Evolutionary conservation across 2,888 invertebrate genomes (phyloP).

Genomic region (Drosophila borealis): DNA sequence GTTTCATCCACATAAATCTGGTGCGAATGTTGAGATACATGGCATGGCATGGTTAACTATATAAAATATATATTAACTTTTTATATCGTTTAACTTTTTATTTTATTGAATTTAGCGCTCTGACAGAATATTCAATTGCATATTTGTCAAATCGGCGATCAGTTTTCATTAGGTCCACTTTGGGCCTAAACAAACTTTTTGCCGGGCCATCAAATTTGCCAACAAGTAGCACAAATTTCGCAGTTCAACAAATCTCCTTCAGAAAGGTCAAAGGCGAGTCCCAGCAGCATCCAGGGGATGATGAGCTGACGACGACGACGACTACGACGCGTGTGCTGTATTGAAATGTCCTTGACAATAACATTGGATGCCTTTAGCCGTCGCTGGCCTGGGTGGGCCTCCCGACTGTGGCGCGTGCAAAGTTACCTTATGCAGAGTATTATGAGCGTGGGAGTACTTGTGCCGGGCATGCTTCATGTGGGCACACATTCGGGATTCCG

Average conservation of each 20-base stretch:
- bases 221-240: constrained; percentile 39
- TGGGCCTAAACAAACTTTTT: constrained; percentile 9
- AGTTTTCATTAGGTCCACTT: not conserved
- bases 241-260: constrained; percentile 69
- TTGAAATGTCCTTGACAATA: constrained; percentile 79
- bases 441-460: constrained; percentile 24
- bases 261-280: constrained; percentile 72
- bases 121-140: not conserved
- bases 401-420: constrained; percentile 33
- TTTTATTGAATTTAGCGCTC: not conserved
- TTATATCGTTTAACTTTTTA: not conserved
- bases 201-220: constrained; percentile 4
- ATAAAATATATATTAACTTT: no score
- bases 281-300: constrained; percentile 44
- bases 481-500: constrained; percentile 54
- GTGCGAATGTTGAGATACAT: not conserved
- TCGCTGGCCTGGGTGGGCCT: constrained; percentile 7
- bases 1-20: not conserved
- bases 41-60: not conserved
- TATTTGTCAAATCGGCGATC: constrained; percentile 3
- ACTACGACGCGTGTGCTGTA: constrained; percentile 58
- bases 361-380: constrained; percentile 64
- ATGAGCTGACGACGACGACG: constrained; percentile 7
- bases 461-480: constrained; percentile 47
- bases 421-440: not conserved